These are phyloP conservation scores for Rhinolophus ferrumequinum DNA, from an alignment of 2,113 vertebrate species.

Conservation along the genomic window DNA sequence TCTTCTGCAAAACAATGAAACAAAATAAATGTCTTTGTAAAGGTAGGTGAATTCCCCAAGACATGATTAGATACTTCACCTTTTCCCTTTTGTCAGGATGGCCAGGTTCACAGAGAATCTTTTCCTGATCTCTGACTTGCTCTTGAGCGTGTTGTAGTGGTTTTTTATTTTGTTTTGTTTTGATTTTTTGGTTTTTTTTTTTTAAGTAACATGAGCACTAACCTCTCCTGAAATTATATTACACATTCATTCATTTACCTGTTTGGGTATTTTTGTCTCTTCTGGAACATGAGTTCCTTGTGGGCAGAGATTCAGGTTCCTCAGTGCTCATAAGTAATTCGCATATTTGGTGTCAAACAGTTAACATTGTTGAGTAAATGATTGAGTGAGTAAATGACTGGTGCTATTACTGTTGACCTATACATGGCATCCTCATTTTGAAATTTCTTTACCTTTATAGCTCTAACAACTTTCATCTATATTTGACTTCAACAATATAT, in stretches of 20 bases:
- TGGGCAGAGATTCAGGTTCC: not conserved
- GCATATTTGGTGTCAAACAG: not conserved
- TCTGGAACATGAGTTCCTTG: not conserved
- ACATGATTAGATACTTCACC: not conserved
- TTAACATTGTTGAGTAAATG: not conserved
- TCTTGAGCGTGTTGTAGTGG: not conserved
- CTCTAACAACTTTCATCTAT: not conserved
- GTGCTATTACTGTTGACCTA: not conserved
- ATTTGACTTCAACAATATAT: not conserved
- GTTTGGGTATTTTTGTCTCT: not conserved
- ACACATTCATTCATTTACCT: not conserved
- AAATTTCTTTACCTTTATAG: not conserved
- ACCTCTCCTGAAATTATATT: not conserved
- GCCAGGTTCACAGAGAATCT: not conserved
- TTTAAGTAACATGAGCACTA: not conserved
- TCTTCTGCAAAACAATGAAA: not conserved
- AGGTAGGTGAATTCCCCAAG: not conserved
- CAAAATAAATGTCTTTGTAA: conserved; percentile 24
- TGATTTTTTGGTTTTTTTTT: no score
- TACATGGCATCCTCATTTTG: not conserved
- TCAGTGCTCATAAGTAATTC: not conserved
- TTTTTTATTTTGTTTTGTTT: no score
- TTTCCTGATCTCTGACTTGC: not conserved
- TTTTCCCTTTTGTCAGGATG: not conserved
- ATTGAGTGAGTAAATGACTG: not conserved